Evolutionary conservation across 1,140 invertebrate species (phyloP).

Genomic region (silkworm (Bombyx mori)): DNA sequence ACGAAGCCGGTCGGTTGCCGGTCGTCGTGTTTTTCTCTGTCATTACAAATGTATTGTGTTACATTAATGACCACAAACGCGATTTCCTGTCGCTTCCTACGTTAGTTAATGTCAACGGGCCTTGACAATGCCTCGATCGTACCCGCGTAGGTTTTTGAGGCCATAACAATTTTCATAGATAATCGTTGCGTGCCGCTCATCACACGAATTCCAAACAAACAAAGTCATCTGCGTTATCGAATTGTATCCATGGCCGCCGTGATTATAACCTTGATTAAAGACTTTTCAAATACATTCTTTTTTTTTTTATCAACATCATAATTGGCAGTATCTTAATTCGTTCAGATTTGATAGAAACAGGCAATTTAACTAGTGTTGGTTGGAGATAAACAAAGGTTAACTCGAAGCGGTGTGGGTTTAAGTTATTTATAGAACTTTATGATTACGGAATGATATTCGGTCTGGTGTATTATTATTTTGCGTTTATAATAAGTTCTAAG

Average conservation of each 20-base stretch:
- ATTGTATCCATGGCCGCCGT: not conserved
- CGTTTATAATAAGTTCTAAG: too few species aligned
- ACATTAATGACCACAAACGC: not conserved
- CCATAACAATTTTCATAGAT: constrained; percentile 31
- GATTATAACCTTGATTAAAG: too few species aligned
- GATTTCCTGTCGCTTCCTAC: constrained; percentile 17
- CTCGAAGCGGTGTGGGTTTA: constrained; percentile 36
- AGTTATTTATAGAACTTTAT: constrained; percentile 58
- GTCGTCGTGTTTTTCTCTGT: constrained; percentile 9
- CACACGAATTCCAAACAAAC: constrained; percentile 19
- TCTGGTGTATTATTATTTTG: too few species aligned
- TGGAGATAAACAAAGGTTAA: constrained; percentile 22
- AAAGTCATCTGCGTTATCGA: constrained; percentile 17
- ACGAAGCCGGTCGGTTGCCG: constrained; percentile 8
- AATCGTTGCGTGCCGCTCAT: constrained; percentile 20
- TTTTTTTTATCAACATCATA: too few species aligned
- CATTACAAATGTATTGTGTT: not conserved
- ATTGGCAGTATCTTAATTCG: too few species aligned
- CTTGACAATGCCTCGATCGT: constrained; percentile 32
- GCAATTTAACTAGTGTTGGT: too few species aligned
- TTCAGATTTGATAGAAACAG: too few species aligned
- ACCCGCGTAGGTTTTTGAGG: constrained; percentile 31
- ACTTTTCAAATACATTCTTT: too few species aligned
- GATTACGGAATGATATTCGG: constrained; percentile 19
- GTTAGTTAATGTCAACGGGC: constrained; percentile 8